Base-by-base conservation (phyloP, 2,113 vertebrate species). In the Electrona antarctica region DNA sequence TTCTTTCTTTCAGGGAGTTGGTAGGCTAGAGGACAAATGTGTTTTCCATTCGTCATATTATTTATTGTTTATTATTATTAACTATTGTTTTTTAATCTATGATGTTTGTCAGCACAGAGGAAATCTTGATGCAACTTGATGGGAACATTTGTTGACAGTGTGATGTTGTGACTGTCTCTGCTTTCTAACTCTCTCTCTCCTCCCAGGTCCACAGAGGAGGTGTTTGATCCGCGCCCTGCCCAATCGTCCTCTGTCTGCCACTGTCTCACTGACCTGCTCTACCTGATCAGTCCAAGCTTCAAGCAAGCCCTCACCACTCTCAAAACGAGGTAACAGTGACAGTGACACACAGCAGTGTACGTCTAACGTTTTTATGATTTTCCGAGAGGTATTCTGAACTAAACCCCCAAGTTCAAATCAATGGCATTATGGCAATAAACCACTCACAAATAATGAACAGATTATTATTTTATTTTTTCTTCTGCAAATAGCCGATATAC, bases 251-350 rank as follows among this genome's bases (percentile, higher is more conserved):
- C 92, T 29, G 74, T 91, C 45, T 89, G 67, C 82, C 94, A 94
- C 88, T 90, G 92, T 77, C 79, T 94, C 60, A 89, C 87, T 0
- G 94, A 94, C 68, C 80, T 94, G 65, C 91, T 94, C 71, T 90
- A 86, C 81, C 91, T 93, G 69, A 79, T 94, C 77, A 94, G 92
- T 62, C 88, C 91, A 48, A 84, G 84, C 11, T 93, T 94, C 83
- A 94, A 94, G 77, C 89, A 91, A 78, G 73, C 79, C 2, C 85
- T 93, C 21, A 75, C 80, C 41, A 54, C 80, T 54, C 77, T 89
- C 12, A 89, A 89, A 87, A 92, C 82, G 76, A 90, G 90, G 93
- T 94, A 85, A 85, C 6, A 0, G 28, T 13, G 45, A 85, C 6
- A 0, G 28, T 13, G 45, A 8, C 8, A 13, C 9, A 13, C 63